Evolutionary conservation across 2,797 vertebrate genomes (phyloP).

Genomic region (Eleutherodactylus coqui): DNA sequence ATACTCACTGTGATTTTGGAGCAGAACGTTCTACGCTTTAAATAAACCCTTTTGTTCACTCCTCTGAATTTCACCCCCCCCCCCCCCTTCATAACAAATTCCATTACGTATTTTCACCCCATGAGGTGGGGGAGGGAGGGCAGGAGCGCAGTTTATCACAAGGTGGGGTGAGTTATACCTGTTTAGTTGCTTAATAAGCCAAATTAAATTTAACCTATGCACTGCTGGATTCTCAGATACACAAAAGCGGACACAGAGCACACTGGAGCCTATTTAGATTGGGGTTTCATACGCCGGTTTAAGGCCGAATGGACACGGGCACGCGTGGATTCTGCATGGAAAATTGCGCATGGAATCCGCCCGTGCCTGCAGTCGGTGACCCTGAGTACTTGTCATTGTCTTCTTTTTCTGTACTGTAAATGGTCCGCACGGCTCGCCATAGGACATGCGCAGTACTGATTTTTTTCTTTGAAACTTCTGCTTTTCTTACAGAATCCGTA

Average conservation of each 20-base stretch:
- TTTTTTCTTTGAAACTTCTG: no score
- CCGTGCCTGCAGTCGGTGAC: no score
- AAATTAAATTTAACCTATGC: conserved; percentile 39
- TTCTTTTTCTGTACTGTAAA: no score
- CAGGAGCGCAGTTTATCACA: not conserved
- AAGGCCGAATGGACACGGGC: no score
- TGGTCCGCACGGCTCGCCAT: no score
- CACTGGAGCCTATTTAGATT: no score
- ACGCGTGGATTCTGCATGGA: no score
- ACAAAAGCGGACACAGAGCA: not conserved
- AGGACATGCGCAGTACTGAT: no score
- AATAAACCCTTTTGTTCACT: conserved; percentile 63
- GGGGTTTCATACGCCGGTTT: no score
- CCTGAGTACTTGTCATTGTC: no score
- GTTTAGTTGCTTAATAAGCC: conserved; percentile 54
- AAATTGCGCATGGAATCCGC: no score
- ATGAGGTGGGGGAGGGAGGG: conserved; percentile 12
- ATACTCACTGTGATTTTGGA: conserved; percentile 52
- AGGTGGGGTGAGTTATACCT: conserved; percentile 2
- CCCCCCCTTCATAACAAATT: conserved; percentile 49
- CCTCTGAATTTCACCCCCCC: conserved; percentile 51
- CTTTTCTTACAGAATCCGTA: no score
- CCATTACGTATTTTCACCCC: conserved; percentile 56
- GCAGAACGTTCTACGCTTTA: conserved; percentile 57
- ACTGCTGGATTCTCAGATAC: not conserved